A percentile compares a stretch with the other conserved stretches of the same genome.
phyloP scores from a whole-genome alignment of 2,797 vertebrate species.

The Decapterus maruadsi region DNA sequence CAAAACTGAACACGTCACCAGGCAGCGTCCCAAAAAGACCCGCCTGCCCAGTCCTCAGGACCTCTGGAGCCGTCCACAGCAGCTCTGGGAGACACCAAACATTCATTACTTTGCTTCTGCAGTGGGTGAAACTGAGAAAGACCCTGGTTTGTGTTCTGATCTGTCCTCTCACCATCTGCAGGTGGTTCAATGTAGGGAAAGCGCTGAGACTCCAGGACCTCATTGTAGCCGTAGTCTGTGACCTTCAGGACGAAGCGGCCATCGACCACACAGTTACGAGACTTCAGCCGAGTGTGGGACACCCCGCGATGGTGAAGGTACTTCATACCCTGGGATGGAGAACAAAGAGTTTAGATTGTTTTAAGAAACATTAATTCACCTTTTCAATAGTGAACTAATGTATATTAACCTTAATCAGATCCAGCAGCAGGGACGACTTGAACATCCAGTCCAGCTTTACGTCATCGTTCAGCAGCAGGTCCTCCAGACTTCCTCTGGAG shows the following conservation, averaged over 20 bases:
- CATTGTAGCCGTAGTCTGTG: slow-evolving; percentile 84
- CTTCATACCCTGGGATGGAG: slow-evolving; percentile 83
- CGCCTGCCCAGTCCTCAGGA: slow-evolving; percentile 73
- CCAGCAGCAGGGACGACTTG: slow-evolving; percentile 93
- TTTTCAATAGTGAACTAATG: background rate
- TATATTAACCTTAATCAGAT: slow-evolving; percentile 90
- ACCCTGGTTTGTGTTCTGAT: background rate
- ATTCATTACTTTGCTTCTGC: background rate
- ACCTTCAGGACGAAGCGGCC: slow-evolving; percentile 86
- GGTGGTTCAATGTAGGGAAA: slow-evolving; percentile 72
- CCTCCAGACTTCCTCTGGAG: slow-evolving; percentile 92
- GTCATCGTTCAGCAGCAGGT: slow-evolving; percentile 90
- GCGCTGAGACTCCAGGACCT: slow-evolving; percentile 83
- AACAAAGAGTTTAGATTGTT: background rate
- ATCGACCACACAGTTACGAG: slow-evolving; percentile 87
- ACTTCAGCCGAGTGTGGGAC: slow-evolving; percentile 84
- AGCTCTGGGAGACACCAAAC: slow-evolving; percentile 72
- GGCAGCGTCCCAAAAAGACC: slow-evolving; percentile 68
- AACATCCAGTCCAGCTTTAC: slow-evolving; percentile 97
- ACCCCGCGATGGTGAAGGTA: slow-evolving; percentile 85
- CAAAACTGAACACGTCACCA: slow-evolving; percentile 87
- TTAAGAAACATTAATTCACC: too few relatives aligned
- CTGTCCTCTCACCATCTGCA: slow-evolving; percentile 74
- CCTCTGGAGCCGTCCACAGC: slow-evolving; percentile 88
- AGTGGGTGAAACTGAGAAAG: background rate